Evolutionary conservation across 2,797 vertebrate species (phyloP).

Genomic region (Rhinophrynus dorsalis): DNA sequence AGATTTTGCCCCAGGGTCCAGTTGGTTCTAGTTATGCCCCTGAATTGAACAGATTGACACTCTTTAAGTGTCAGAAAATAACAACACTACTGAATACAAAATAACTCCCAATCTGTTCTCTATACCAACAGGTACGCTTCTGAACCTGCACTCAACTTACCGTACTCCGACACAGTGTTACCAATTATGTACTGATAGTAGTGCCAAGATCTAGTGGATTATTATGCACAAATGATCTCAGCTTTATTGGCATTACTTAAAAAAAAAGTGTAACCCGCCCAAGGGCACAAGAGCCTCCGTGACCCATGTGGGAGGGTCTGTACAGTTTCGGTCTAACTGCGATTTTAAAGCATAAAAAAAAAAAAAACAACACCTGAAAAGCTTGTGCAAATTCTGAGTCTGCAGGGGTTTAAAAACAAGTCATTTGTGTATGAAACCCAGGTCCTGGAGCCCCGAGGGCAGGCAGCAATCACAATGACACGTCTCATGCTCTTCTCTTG

Average conservation of each 20-base stretch:
- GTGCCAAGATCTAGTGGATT: background rate
- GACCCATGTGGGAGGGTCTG: background rate
- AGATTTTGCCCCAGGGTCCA: no score
- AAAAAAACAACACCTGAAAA: background rate
- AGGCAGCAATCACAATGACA: background rate
- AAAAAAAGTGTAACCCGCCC: background rate
- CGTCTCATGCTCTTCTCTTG: background rate
- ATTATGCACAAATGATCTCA: background rate
- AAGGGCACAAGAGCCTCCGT: background rate
- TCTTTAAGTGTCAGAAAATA: no score
- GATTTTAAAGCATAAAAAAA: background rate
- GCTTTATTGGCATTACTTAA: conserved; percentile 3
- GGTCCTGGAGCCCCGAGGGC: background rate
- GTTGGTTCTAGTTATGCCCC: no score
- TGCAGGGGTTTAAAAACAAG: background rate
- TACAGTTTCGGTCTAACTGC: background rate
- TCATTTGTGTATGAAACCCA: background rate
- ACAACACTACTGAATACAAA: no score
- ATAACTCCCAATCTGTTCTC: no score
- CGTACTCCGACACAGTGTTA: background rate
- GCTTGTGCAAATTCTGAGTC: background rate
- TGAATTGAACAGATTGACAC: no score
- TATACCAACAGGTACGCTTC: no score
- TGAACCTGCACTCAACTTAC: no score
- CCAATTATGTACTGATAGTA: background rate